These are phyloP conservation scores for Microcebus jonahi DNA, from an alignment of 2,113 vertebrate species.

Conservation along the genomic window DNA sequence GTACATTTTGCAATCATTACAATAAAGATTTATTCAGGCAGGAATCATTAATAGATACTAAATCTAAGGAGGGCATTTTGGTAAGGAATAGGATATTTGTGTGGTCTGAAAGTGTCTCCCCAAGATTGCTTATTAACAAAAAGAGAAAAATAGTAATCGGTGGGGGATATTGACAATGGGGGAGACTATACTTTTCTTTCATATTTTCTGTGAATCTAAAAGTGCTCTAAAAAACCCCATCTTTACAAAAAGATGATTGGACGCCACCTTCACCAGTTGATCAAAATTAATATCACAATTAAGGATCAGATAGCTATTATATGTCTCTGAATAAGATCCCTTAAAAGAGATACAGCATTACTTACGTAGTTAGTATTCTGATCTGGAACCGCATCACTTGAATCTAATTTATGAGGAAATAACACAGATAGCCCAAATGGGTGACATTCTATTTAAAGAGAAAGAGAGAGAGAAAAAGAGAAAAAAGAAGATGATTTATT, in stretches of 20 bases:
- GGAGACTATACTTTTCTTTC: not conserved
- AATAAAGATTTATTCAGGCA: not conserved
- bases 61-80: not conserved
- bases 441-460: not conserved
- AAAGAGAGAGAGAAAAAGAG: not conserved
- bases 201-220: not conserved
- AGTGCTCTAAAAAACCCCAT: not conserved
- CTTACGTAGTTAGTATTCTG: not conserved
- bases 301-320: not conserved
- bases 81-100: not conserved
- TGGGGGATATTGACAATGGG: not conserved
- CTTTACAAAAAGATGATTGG: not conserved
- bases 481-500: not conserved
- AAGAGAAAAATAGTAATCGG: slow-evolving; percentile 3
- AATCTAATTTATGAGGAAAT: not conserved
- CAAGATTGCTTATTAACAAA: not conserved
- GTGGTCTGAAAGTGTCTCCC: not conserved
- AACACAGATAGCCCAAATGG: not conserved
- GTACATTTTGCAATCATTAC: not conserved
- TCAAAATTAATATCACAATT: not conserved
- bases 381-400: not conserved
- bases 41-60: not conserved
- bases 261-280: not conserved
- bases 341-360: not conserved
- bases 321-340: not conserved